Evolutionary conservation across 2,113 vertebrate species (phyloP).

Genomic region (Centrocercus urophasianus): DNA sequence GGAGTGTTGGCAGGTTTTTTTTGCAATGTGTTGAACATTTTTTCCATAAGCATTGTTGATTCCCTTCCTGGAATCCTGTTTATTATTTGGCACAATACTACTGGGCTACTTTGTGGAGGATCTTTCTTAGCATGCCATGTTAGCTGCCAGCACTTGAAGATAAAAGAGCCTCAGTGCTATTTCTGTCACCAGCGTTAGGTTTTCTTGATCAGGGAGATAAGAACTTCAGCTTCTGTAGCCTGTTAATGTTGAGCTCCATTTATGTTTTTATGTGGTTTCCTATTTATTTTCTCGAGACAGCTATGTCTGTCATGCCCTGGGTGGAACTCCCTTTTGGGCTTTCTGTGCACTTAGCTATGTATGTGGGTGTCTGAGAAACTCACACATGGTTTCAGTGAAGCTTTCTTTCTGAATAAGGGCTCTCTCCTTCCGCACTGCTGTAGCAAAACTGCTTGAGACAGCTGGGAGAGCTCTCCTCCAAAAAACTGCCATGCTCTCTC

Average conservation of each 20-base stretch:
- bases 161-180: not conserved
- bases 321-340: not conserved
- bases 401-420: not conserved
- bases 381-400: not conserved
- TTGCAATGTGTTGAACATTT: not conserved
- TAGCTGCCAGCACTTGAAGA: not conserved
- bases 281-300: not conserved
- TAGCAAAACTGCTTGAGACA: not conserved
- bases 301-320: not conserved
- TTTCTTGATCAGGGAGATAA: not conserved
- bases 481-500: not conserved
- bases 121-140: not conserved
- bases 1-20: not conserved
- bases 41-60: not conserved
- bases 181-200: not conserved
- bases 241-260: not conserved
- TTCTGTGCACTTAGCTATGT: not conserved
- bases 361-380: not conserved
- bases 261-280: not conserved
- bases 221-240: not conserved
- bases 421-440: not conserved
- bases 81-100: not conserved
- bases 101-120: not conserved
- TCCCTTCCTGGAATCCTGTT: not conserved
- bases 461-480: not conserved